Base-by-base conservation (phyloP, 35 echinoderm and acorn worm genomes). In the Heliocidaris tuberculata region DNA sequence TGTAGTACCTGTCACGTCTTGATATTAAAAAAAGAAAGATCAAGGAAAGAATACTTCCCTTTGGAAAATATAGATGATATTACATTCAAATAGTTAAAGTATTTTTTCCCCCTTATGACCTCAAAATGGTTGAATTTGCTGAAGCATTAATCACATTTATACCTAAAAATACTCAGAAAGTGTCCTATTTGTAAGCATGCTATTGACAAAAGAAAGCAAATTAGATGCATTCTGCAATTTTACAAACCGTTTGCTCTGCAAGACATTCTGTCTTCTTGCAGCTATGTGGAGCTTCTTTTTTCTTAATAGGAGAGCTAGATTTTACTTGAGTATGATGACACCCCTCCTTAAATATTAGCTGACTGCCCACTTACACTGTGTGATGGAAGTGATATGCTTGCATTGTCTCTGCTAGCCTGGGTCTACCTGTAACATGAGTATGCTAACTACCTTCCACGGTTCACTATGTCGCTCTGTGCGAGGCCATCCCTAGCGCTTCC, bases 371-470 rank as follows among this genome's bases (percentile, higher is more conserved):
- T 78, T n/a, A 78, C 27, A 19, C 65, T 78, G 27, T n/a, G 27
- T 78, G 65, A 78, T 78, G 65, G 1, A 78, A 78, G 19, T 78
- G 65, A 78, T 78, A 78, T 78, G 65, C 65, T 78, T 78, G 27
- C 65, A 27, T 7, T 78, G 21, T 78, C 21, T 78, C 65, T 78
- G 6, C 7, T n/a, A 78, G 21, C 65, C 65, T 2, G 65, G 65
- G 65, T 78, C 65, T 78, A 78, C 21, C 65, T 78, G 65, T 78
- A 78, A 78, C 65, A 78, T 78, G 65, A 78, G 65, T 19, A 78
- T 27, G 65, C 65, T 78, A 78, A 78, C 65, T 78, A n/a, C 65
- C 27, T 78, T 78, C 60, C 2, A 27, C 27, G 65, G 65, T 78
- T 78, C 27, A n/a, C 65, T 78, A 78, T 78, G 21, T 78, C 65